Percentiles rank a stretch among this genome's conserved stretches.
Conservation (phyloP, 2,888 invertebrate genomes). For the Hypena proboscidalis region DNA sequence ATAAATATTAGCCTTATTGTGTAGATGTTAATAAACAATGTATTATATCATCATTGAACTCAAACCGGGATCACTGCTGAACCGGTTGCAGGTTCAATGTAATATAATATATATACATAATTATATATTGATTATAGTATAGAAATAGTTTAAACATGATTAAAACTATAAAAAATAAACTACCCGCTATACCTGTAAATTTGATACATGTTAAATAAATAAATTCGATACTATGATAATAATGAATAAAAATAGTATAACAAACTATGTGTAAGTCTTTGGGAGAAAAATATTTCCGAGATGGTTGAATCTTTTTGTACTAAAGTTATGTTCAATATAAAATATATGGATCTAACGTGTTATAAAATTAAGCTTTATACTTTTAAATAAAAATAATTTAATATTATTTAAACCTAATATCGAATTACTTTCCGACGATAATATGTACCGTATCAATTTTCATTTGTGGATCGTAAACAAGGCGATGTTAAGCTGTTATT, state of each 20-base stretch:
- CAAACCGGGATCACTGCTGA: background rate
- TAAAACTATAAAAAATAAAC: slow-evolving; percentile 1
- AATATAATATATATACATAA: background rate
- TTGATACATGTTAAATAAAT: too few species aligned
- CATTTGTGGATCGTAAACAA: background rate
- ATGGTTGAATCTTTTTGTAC: background rate
- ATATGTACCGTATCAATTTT: background rate
- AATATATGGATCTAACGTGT: too few species aligned
- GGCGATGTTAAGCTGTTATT: too few species aligned
- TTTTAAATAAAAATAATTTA: background rate
- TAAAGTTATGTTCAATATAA: background rate
- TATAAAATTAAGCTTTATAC: too few species aligned
- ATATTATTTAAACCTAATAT: slow-evolving; percentile 5
- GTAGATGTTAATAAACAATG: slow-evolving; percentile 14
- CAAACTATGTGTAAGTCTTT: too few species aligned
- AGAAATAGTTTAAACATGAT: background rate
- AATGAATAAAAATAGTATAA: too few species aligned
- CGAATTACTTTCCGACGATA: slow-evolving; percentile 12
- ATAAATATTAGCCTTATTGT: slow-evolving; percentile 17
- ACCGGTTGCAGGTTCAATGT: background rate
- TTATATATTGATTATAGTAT: background rate
- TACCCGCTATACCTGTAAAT: too few species aligned
- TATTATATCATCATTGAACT: slow-evolving; percentile 3
- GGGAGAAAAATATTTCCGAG: too few species aligned
- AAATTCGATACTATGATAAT: too few species aligned